Conservation (phyloP, 2,113 vertebrate genomes). For the Todiramphus saurophagus region DNA sequence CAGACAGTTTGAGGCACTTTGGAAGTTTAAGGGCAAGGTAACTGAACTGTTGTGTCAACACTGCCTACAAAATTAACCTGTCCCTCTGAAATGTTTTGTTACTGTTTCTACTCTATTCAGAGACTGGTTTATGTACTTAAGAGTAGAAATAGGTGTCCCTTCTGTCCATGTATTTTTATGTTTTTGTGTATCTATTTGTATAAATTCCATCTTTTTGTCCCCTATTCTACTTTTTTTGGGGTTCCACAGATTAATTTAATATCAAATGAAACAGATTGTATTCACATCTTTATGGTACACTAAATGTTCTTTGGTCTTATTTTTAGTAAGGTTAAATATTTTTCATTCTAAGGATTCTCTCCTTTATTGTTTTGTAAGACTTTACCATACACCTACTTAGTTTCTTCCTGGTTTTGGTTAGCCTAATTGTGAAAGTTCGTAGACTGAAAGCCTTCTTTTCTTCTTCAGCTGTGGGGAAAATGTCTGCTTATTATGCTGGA, state of each 20-base stretch:
- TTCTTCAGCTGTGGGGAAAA: background rate
- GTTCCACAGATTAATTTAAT: background rate
- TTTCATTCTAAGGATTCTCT: background rate
- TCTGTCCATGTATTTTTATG: background rate
- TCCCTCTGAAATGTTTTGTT: background rate
- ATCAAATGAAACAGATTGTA: background rate
- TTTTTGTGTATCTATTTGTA: background rate
- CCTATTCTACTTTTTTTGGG: background rate
- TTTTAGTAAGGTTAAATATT: background rate
- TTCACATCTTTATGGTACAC: background rate
- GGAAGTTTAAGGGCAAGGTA: constrained; percentile 20
- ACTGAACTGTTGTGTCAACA: constrained; percentile 53
- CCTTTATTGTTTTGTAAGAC: background rate
- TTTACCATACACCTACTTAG: background rate
- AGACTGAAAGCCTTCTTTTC: background rate
- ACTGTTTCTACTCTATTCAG: background rate
- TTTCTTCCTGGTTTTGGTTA: background rate
- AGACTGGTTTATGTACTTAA: background rate
- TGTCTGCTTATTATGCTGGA: background rate
- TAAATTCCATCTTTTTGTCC: background rate
- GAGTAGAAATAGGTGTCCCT: background rate
- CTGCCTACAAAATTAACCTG: background rate
- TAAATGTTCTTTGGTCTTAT: background rate
- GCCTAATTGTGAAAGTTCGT: background rate
- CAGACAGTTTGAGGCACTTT: constrained; percentile 12